Evolutionary conservation across 2,797 vertebrate genomes (phyloP), one percentile per base, ranked within the genome.

Genomic region (Scomberomorus guttatus): DNA sequence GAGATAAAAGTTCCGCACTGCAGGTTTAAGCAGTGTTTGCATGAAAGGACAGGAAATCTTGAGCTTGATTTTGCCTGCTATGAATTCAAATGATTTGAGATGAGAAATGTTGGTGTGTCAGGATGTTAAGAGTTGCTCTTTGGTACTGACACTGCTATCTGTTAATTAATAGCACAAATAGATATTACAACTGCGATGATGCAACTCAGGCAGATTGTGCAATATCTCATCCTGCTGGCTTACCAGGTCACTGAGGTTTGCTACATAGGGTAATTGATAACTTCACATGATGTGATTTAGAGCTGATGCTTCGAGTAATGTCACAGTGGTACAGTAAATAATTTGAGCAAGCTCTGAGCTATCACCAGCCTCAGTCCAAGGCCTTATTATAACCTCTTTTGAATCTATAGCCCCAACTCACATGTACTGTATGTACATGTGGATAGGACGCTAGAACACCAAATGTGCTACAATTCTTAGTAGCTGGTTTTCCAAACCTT

Each of bases 61-160:
- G 67, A 68, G 67, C 66, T 75, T 0, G 34, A 71, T 78, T 81
- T 79, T 73, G 48, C 51, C 57, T 66, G 60, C 69, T 39, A 32
- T 72, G 60, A 74, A 80, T 75, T 84, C 51, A 58, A 74, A 81
- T 77, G 11, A 80, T 77, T 70, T 74, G n/a, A n/a, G n/a, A n/a
- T n/a, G n/a, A n/a, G n/a, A 60, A 56, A 74, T 46, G 11, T 48
- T 56, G 39, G 48, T 32, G 37, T 32, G 44, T 73, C 27, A 6
- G 54, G 25, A 13, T 70, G 39, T 75, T 44, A 62, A 20, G 22
- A 4, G 46, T 62, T 69, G n/a, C 39, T 42, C 22, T n/a, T 56
- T 59, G 55, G 57, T 54, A 61, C 52, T 14, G 32, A n/a, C n/a
- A n/a, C 46, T 65, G 22, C 42, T 76, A 37, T 51, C n/a, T 55